A percentile compares a stretch with the other conserved stretches of the same genome.
Conservation (phyloP, 2,797 vertebrate genomes). For the Crocodylus rhombifer region DNA sequence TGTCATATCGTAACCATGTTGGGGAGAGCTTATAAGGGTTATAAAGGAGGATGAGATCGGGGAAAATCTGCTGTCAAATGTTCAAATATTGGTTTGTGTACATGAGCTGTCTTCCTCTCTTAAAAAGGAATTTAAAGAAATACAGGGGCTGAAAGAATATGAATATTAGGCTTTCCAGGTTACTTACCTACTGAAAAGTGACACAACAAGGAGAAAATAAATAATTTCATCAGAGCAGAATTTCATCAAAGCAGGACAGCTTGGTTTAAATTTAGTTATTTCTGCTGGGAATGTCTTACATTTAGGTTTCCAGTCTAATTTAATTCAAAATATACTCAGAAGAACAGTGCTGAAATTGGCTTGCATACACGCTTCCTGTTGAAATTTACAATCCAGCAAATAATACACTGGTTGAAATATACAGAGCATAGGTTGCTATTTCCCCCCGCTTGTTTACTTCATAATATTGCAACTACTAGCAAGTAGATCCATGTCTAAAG, state of each 20-base stretch:
- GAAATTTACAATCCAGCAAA: not conserved
- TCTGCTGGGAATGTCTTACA: not conserved
- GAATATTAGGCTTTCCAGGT: slow-evolving; percentile 15
- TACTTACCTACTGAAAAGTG: slow-evolving; percentile 4
- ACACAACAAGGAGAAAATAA: slow-evolving; percentile 14
- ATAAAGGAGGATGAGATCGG: not conserved
- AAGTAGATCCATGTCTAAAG: not conserved
- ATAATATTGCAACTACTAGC: not conserved
- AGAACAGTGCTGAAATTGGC: not conserved
- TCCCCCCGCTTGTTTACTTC: not conserved
- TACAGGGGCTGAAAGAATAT: not conserved
- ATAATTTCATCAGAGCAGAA: slow-evolving; percentile 26
- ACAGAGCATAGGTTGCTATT: not conserved
- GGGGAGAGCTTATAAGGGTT: not conserved
- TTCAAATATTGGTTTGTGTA: not conserved
- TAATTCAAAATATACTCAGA: not conserved
- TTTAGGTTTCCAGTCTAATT: slow-evolving; percentile 21
- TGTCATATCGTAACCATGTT: not conserved
- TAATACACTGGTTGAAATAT: not conserved
- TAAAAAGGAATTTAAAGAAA: slow-evolving; percentile 13
- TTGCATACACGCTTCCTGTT: not conserved
- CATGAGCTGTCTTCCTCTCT: not conserved
- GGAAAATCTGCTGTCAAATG: not conserved
- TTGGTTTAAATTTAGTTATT: slow-evolving; percentile 9
- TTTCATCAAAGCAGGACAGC: slow-evolving; percentile 17